Percentiles rank a stretch among this genome's conserved stretches.
phyloP scores from a whole-genome alignment of 2,113 vertebrate genomes.

The Pagrus major region DNA sequence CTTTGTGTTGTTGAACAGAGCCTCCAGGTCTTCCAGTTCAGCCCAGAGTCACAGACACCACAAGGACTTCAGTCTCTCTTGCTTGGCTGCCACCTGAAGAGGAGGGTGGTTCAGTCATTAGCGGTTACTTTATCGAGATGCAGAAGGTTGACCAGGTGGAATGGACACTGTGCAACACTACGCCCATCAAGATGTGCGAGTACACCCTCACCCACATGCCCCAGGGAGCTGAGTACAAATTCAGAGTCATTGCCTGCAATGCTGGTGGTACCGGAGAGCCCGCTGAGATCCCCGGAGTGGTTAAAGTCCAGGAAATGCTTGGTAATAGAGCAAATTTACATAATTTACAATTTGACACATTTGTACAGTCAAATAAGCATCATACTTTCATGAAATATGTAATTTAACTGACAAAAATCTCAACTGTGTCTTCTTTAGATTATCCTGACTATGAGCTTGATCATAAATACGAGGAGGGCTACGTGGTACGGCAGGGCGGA shows the following conservation, averaged over 20 bases:
- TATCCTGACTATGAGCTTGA: conserved; percentile 97
- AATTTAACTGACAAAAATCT: neutral
- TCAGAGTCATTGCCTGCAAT: conserved; percentile 95
- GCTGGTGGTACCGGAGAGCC: conserved; percentile 95
- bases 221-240: conserved; percentile 97
- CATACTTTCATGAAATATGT: neutral
- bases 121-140: conserved; percentile 98
- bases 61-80: conserved; percentile 95
- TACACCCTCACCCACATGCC: conserved; percentile 98
- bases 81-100: conserved; percentile 96
- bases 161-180: conserved; percentile 99
- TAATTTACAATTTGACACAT: neutral
- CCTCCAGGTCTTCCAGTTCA: conserved; percentile 94
- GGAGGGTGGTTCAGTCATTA: conserved; percentile 94
- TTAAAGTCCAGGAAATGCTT: conserved; percentile 99
- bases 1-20: conserved; percentile 79
- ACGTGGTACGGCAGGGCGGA: conserved; percentile 95
- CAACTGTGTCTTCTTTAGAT: conserved; percentile 78
- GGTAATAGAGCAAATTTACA: conserved; percentile 85
- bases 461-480: conserved; percentile 92
- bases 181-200: conserved; percentile 96
- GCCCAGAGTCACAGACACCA: conserved; percentile 95
- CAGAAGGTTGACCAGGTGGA: conserved; percentile 98
- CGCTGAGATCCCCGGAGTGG: conserved; percentile 94
- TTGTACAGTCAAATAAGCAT: neutral